Base-by-base conservation (phyloP, 2,797 vertebrate genomes). In the Todus mexicanus region DNA sequence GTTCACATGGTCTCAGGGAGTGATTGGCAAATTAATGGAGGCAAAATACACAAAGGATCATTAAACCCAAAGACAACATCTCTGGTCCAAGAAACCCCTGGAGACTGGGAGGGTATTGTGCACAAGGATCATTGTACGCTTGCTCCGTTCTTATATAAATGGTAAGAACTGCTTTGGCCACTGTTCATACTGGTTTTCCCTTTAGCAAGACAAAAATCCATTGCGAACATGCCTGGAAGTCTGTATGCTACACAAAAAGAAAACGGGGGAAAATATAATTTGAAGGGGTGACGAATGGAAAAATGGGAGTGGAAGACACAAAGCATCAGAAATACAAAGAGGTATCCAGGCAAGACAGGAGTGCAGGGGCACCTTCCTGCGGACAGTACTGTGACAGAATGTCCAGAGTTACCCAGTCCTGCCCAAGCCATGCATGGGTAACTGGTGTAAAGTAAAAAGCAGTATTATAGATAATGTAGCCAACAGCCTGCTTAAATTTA, bases 361-460 rank as follows among this genome's bases (percentile, higher is more conserved):
- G 7, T 1, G 4, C 35, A 43, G 2, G 12, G 42, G 31, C 21
- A 48, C 0, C 0, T 38, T 75, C 35, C 60, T 1, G 4, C 68
- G 33, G 48, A 82, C 12, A 12, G 23, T 26, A 50, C 6, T 0
- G 61, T 35, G 51, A 61, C 2, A 0, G 23, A 56, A 22, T 8
- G 15, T n/a, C 64, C 33, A 19, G 19, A 57, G 51, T 35, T 75
- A 90, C 38, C 25, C 26, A 50, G 42, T 33, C 47, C 42, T 57
- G 69, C 22, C 69, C 80, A 69, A 73, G 56, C 12, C 15, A 53
- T 0, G 0, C 5, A 20, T 2, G 8, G 40, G 42, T 45, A 56
- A 56, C 27, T 18, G 3, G 4, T 45, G 37, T 10, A 81, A 35
- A 20, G n/a, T 47, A 54, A 92, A 60, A 26, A n/a, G 8, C 11